Evolutionary conservation across 1,140 invertebrate genomes (phyloP).

Genomic region (Halictus rubicundus): DNA sequence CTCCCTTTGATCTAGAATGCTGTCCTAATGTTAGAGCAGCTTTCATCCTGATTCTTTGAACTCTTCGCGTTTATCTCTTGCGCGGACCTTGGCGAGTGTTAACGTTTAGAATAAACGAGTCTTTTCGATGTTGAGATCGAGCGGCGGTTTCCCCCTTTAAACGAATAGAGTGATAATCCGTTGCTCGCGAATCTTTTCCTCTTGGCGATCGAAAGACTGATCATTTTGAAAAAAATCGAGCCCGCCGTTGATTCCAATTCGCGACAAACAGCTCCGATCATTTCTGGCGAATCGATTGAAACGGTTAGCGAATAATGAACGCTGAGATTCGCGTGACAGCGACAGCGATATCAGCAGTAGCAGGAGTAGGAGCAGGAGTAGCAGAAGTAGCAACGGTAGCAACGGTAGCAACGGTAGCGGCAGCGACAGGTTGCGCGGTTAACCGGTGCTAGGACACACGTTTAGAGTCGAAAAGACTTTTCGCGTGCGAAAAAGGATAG

Average conservation of each 20-base stretch:
- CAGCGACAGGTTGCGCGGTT: constrained; percentile 64
- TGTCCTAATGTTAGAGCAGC: constrained; percentile 19
- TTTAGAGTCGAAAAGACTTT: constrained; percentile 32
- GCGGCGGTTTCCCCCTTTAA: background rate
- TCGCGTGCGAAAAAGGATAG: background rate
- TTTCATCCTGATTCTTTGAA: constrained; percentile 31
- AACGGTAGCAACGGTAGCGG: too few relatives aligned
- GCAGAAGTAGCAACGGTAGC: too few relatives aligned
- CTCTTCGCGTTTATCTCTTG: constrained; percentile 24
- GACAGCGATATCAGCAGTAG: too few relatives aligned
- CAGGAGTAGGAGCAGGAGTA: too few relatives aligned
- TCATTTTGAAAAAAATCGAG: too few relatives aligned
- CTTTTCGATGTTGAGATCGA: background rate
- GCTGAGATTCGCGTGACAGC: constrained; percentile 32
- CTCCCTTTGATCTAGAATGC: constrained; percentile 56
- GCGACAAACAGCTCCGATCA: background rate
- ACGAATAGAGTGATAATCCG: background rate
- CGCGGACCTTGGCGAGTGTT: constrained; percentile 1
- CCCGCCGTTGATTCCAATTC: too few relatives aligned
- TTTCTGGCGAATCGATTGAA: background rate
- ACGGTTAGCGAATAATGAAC: constrained; percentile 51
- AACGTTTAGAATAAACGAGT: constrained; percentile 41
- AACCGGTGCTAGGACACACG: constrained; percentile 66
- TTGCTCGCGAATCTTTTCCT: background rate
- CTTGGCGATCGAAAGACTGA: too few relatives aligned